phyloP scores from a whole-genome alignment of 23 tunicate species.

The Oikopleura dioica region DNA sequence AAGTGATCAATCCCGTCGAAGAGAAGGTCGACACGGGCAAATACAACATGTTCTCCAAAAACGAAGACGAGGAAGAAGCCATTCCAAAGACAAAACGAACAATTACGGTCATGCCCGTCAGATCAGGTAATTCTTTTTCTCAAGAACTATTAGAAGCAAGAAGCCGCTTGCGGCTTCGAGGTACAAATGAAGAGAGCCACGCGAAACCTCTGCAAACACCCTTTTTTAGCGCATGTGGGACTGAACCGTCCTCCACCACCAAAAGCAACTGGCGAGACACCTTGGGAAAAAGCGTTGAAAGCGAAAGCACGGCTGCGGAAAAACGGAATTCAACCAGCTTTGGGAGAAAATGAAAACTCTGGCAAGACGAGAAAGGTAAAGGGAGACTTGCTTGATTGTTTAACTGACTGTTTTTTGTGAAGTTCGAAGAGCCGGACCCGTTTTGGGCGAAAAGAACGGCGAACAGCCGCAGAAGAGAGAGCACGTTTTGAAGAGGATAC shows the following conservation, averaged over 20 bases:
- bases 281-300: conserved; percentile 14
- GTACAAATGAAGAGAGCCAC: too few species aligned
- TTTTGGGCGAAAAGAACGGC: too few species aligned
- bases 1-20: background rate
- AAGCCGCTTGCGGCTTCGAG: too few species aligned
- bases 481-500: too few species aligned
- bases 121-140: background rate
- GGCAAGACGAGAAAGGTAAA: background rate
- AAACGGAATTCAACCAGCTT: conserved; percentile 4
- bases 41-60: background rate
- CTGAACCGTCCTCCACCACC: conserved; percentile 8
- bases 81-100: background rate
- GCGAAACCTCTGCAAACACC: too few species aligned
- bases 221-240: background rate
- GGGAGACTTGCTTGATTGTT: background rate
- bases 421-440: background rate
- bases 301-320: too few species aligned
- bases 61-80: background rate
- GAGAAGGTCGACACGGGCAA: background rate
- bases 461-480: too few species aligned
- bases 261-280: conserved; percentile 5
- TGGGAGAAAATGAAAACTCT: background rate
- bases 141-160: too few species aligned
- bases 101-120: background rate
- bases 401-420: background rate